Conservation (phyloP, 2,888 invertebrate species). For the Metallyticus violacea region DNA sequence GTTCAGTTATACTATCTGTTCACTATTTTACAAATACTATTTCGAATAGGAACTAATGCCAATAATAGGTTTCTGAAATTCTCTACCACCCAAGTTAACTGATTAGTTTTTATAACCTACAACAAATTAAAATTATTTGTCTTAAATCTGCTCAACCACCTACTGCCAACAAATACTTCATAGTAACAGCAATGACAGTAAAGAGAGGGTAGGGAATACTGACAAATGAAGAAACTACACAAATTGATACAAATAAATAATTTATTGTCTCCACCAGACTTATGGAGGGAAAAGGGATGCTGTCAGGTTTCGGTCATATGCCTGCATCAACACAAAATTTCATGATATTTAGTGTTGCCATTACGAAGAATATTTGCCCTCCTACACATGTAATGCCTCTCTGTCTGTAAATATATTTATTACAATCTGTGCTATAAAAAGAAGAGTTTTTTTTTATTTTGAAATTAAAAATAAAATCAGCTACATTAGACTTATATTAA, state of each 20-base stretch:
- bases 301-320: neutral
- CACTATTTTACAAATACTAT: too few relatives aligned
- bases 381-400: slow-evolving; percentile 1
- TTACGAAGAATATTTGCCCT: neutral
- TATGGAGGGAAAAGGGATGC: neutral
- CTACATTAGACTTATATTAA: neutral
- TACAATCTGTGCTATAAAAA: neutral
- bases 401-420: neutral
- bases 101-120: too few relatives aligned
- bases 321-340: neutral
- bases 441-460: neutral
- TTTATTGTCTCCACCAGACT: slow-evolving; percentile 29
- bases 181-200: too few relatives aligned
- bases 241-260: slow-evolving; percentile 28
- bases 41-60: too few relatives aligned
- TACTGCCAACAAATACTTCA: too few relatives aligned
- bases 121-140: too few relatives aligned
- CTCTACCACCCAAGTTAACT: too few relatives aligned
- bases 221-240: neutral
- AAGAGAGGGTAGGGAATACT: too few relatives aligned
- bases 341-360: slow-evolving; percentile 4
- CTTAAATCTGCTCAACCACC: too few relatives aligned
- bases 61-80: too few relatives aligned
- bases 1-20: too few relatives aligned
- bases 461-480: neutral